These are phyloP conservation scores for Cynocephalus volans DNA, from an alignment of 2,113 vertebrate genomes.

Conservation along the genomic window DNA sequence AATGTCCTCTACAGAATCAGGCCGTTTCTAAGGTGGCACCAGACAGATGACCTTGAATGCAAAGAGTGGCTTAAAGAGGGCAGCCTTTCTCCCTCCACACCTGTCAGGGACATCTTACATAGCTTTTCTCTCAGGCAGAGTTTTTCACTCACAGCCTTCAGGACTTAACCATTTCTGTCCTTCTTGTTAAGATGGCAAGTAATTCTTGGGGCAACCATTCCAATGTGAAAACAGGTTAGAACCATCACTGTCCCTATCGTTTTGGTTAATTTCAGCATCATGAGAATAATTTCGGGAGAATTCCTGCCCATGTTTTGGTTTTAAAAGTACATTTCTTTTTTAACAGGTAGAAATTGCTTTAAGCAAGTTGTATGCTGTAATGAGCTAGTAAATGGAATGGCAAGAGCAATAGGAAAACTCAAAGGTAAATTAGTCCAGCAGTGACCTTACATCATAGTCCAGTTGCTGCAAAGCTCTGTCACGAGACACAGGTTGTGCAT, in stretches of 20 bases:
- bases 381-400: constrained; percentile 23
- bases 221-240: background rate
- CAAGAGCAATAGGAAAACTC: background rate
- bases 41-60: constrained; percentile 87
- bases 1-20: constrained; percentile 88
- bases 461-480: background rate
- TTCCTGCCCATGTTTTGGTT: background rate
- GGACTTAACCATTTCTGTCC: constrained; percentile 73
- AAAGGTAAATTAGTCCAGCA: constrained; percentile 51
- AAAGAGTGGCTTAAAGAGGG: constrained; percentile 52
- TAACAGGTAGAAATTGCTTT: constrained; percentile 40
- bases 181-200: background rate
- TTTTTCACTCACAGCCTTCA: constrained; percentile 47
- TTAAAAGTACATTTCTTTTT: constrained; percentile 22
- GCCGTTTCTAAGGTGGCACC: constrained; percentile 88
- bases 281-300: background rate
- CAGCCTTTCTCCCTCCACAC: background rate
- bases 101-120: constrained; percentile 60
- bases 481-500: background rate
- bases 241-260: accelerated
- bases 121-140: background rate
- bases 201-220: background rate
- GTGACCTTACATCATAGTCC: background rate
- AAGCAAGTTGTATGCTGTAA: background rate
- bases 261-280: background rate